These are phyloP conservation scores for Caretta caretta DNA, from an alignment of 2,113 vertebrate genomes.

Conservation along the genomic window DNA sequence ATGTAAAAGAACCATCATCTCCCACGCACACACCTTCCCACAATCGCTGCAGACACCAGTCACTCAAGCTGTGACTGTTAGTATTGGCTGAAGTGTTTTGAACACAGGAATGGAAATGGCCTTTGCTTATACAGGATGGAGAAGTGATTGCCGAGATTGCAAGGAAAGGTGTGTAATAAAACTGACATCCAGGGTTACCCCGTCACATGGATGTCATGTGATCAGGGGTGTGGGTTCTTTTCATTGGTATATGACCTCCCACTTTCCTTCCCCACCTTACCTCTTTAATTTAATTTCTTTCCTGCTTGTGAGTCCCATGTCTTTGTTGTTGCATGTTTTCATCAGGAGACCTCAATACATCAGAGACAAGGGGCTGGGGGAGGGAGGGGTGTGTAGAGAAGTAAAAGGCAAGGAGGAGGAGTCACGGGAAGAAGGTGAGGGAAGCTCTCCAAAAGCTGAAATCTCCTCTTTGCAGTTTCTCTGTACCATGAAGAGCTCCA, in stretches of 20 bases:
- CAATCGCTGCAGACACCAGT: conserved; percentile 29
- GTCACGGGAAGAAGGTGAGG: background rate
- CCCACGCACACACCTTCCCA: background rate
- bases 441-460: background rate
- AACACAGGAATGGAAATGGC: conserved; percentile 13
- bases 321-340: conserved; percentile 15
- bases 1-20: background rate
- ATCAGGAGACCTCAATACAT: background rate
- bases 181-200: conserved; percentile 51
- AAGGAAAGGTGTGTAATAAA: conserved; percentile 64
- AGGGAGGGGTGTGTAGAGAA: background rate
- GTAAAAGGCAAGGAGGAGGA: background rate
- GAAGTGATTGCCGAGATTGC: conserved; percentile 26
- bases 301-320: background rate
- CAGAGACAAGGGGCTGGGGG: background rate
- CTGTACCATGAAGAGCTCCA: background rate
- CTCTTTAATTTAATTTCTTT: background rate
- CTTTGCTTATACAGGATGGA: conserved; percentile 12
- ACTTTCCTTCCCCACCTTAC: background rate
- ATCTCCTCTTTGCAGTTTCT: background rate
- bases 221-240: conserved; percentile 27
- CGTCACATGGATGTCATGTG: background rate
- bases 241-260: background rate
- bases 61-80: conserved; percentile 1
- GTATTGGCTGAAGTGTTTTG: conserved; percentile 23